Percentiles rank a stretch among this genome's conserved stretches.
Conservation (phyloP, 2,888 invertebrate species). For the Rhorus exstirpatorius region DNA sequence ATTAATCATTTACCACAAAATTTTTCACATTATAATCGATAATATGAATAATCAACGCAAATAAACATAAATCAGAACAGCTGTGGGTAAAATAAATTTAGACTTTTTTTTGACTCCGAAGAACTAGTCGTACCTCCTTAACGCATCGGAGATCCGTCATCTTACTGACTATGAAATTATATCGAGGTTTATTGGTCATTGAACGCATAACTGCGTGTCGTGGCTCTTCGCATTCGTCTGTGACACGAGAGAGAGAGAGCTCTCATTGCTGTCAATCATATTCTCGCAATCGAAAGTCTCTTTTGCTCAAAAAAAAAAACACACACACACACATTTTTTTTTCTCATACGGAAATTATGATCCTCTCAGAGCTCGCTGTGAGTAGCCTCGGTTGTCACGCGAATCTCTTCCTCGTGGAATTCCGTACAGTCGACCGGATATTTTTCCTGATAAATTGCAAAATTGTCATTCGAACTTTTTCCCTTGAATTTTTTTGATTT, state of each 20-base stretch:
- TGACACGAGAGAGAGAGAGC: slow-evolving; percentile 39
- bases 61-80: too few relatives aligned
- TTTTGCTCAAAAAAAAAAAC: slow-evolving; percentile 46
- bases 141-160: slow-evolving; percentile 43
- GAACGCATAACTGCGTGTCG: slow-evolving; percentile 20
- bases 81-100: too few relatives aligned
- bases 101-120: too few relatives aligned
- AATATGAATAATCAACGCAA: too few relatives aligned
- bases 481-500: neutral
- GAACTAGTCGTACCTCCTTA: too few relatives aligned
- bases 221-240: neutral
- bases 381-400: slow-evolving; percentile 92
- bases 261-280: slow-evolving; percentile 33
- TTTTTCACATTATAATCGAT: too few relatives aligned
- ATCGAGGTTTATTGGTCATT: slow-evolving; percentile 60
- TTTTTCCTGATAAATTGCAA: slow-evolving; percentile 87
- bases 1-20: too few relatives aligned
- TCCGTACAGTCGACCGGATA: slow-evolving; percentile 92
- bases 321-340: slow-evolving; percentile 18
- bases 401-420: slow-evolving; percentile 93
- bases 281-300: slow-evolving; percentile 51
- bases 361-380: slow-evolving; percentile 92
- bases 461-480: neutral
- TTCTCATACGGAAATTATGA: slow-evolving; percentile 15
- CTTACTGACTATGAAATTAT: slow-evolving; percentile 51